Percentiles rank a stretch among this genome's conserved stretches.
These are phyloP conservation scores for Gambusia yucatana DNA, from an alignment of 2,797 vertebrate species.

Conservation along the genomic window DNA sequence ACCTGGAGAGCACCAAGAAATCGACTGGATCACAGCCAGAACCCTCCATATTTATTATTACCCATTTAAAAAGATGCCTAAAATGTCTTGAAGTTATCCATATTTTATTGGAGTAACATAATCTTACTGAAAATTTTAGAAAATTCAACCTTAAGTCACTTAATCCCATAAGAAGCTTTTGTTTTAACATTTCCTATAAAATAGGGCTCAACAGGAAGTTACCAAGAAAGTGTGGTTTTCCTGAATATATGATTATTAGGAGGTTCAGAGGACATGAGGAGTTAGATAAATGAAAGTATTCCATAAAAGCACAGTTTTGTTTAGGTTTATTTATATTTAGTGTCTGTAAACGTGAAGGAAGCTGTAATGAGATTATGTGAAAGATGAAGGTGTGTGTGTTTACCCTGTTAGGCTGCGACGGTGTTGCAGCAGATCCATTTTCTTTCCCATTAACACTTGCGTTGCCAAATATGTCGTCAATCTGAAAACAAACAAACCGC, in stretches of 20 bases:
- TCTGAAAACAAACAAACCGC: constrained; percentile 68
- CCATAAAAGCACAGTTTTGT: neutral
- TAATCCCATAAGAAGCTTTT: no score
- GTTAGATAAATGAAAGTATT: neutral
- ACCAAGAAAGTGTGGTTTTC: no score
- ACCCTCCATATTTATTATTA: neutral
- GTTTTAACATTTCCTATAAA: neutral
- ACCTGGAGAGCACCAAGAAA: constrained; percentile 72
- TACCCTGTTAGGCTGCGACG: constrained; percentile 88
- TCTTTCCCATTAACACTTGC: constrained; percentile 86
- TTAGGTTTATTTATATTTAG: neutral
- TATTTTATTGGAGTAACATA: neutral
- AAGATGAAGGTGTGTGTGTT: neutral
- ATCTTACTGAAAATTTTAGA: neutral
- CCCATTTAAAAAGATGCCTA: neutral
- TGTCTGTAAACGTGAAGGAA: neutral
- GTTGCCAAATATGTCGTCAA: constrained; percentile 90
- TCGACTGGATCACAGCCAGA: constrained; percentile 1
- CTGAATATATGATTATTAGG: neutral
- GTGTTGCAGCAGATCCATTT: constrained; percentile 80
- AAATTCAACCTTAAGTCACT: no score
- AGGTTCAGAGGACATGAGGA: neutral
- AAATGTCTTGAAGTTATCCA: neutral
- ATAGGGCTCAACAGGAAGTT: neutral
- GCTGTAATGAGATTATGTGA: neutral